These are phyloP conservation scores for Kryptolebias ocellatus DNA, from an alignment of 2,797 vertebrate species.

Conservation along the genomic window DNA sequence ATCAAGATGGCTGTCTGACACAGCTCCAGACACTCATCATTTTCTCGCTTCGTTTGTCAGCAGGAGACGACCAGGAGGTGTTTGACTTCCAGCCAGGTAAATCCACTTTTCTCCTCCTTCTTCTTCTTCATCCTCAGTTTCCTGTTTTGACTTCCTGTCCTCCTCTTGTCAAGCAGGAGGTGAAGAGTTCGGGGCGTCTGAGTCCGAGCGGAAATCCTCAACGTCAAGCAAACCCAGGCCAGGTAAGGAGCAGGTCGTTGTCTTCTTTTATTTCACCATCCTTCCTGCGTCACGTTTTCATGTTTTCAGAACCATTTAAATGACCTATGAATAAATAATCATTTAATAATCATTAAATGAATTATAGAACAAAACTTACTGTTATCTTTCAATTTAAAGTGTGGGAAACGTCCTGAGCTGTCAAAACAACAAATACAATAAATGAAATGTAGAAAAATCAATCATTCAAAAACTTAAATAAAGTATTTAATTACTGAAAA, in stretches of 20 bases:
- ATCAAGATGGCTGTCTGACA: too few relatives aligned
- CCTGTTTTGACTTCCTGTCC: slow-evolving; percentile 2
- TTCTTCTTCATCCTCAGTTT: background rate
- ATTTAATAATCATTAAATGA: too few relatives aligned
- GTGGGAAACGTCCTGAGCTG: too few relatives aligned
- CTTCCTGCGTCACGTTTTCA: background rate
- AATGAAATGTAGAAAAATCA: too few relatives aligned
- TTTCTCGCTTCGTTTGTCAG: slow-evolving; percentile 1
- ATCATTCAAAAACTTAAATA: too few relatives aligned
- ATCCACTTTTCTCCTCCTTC: background rate
- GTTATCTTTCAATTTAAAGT: too few relatives aligned
- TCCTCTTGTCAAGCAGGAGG: slow-evolving; percentile 1
- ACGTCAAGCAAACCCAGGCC: slow-evolving; percentile 10
- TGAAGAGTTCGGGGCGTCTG: background rate
- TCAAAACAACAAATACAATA: too few relatives aligned
- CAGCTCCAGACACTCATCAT: background rate
- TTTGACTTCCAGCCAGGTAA: slow-evolving; percentile 14
- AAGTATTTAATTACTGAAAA: too few relatives aligned
- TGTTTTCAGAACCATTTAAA: too few relatives aligned
- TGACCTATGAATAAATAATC: too few relatives aligned
- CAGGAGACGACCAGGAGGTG: background rate
- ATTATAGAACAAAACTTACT: too few relatives aligned
- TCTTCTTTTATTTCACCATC: background rate
- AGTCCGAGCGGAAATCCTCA: background rate
- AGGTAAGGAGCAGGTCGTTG: slow-evolving; percentile 22